phyloP scores from a whole-genome alignment of 2,113 vertebrate genomes.

The Bostrychus sinensis region DNA sequence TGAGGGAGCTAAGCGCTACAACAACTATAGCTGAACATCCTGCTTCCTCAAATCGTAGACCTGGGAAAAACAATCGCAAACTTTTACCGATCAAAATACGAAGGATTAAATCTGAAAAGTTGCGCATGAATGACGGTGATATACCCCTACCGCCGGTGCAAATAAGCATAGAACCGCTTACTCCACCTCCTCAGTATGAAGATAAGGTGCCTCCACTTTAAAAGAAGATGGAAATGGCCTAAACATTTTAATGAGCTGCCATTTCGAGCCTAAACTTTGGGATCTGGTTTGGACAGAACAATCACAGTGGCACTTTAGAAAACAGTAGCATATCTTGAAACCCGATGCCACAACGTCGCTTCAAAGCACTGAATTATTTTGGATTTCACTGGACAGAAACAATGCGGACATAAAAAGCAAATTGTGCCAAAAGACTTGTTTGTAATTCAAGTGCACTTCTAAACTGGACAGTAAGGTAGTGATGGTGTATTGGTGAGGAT shows the following conservation, averaged over 20 bases:
- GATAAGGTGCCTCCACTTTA: constrained; percentile 78
- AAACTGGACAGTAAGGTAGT: background rate
- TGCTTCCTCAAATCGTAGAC: constrained; percentile 28
- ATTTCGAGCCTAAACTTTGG: constrained; percentile 13
- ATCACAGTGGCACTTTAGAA: constrained; percentile 19
- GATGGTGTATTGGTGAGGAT: background rate
- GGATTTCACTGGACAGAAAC: constrained; percentile 28
- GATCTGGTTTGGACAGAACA: constrained; percentile 6
- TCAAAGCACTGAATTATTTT: constrained; percentile 10
- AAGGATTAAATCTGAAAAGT: constrained; percentile 93
- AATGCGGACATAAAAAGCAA: background rate
- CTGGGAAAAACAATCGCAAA: constrained; percentile 77
- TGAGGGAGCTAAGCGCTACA: constrained; percentile 35
- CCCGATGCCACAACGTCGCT: constrained; percentile 1
- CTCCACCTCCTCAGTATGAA: constrained; percentile 92
- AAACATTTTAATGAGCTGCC: constrained; percentile 8
- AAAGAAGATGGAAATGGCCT: constrained; percentile 27
- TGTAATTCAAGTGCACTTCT: background rate
- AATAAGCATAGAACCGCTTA: constrained; percentile 89
- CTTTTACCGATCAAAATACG: constrained; percentile 89
- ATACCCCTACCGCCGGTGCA: constrained; percentile 63
- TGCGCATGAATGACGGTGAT: constrained; percentile 83
- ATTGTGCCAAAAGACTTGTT: background rate
- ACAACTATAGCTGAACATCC: constrained; percentile 5
- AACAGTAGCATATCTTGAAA: constrained; percentile 7